Conservation (phyloP, 2,113 vertebrate species). For the Anser cygnoides region DNA sequence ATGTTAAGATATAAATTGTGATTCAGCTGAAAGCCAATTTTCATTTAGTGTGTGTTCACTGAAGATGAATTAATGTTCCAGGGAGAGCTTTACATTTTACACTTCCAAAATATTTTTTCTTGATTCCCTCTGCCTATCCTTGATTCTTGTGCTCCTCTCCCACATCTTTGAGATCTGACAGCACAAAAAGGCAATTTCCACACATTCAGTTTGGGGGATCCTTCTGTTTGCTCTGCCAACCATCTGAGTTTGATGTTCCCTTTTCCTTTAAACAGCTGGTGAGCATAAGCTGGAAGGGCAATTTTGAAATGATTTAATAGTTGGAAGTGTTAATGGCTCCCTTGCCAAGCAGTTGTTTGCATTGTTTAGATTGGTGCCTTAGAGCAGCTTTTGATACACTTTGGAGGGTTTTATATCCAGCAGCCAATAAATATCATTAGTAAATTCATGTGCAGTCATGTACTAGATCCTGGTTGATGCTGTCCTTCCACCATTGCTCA, state of each 20-base stretch:
- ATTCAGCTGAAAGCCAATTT: background rate
- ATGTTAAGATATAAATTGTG: background rate
- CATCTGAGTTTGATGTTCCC: background rate
- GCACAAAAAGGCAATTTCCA: background rate
- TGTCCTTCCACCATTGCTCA: background rate
- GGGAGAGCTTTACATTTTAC: background rate
- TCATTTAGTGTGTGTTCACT: background rate
- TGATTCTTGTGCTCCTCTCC: background rate
- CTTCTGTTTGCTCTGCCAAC: background rate
- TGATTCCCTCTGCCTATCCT: background rate
- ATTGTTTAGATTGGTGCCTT: background rate
- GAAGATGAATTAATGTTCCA: conserved; percentile 16
- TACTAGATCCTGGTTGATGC: background rate
- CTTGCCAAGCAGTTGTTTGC: background rate
- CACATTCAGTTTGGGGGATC: background rate
- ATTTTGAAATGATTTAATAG: background rate
- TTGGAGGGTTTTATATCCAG: background rate
- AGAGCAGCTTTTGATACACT: conserved; percentile 3
- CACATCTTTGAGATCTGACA: background rate
- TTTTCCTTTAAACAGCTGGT: background rate
- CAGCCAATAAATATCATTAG: background rate
- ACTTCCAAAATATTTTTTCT: conserved; percentile 2
- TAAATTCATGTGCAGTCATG: background rate
- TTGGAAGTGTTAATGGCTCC: background rate
- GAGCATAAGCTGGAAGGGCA: background rate